Base-by-base conservation (phyloP, 2,113 vertebrate species). In the Sapajus apella region DNA sequence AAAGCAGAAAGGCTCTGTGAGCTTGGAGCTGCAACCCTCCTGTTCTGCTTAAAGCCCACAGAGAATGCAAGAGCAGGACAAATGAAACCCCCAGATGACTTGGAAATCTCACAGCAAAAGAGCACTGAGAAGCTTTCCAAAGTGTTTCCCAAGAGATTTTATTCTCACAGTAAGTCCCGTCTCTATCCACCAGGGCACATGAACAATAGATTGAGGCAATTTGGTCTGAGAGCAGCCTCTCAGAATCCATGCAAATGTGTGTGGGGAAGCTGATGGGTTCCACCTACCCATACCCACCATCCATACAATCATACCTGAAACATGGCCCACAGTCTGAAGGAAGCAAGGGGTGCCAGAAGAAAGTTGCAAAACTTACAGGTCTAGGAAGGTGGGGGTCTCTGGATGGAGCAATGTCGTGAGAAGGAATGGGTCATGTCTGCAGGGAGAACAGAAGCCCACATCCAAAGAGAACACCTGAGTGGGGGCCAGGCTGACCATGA, bases 321-420 rank as follows among this genome's bases (percentile, higher is more conserved):
- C 40, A 10, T 37, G 17, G n/a, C 30, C 61, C 20, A 7, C 5
- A 6, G 8, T 52, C 43, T 90, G 86, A 79, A 45, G 21, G 58
- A 80, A 20, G 14, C 3, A 68, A 68, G 23, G 4, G n/a, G 30
- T 64, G 61, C 27, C 4, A 16, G 25, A 32, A 75, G 45, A 66
- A 55, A 55, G n/a, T 32, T 43, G 50, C 45, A 76, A 45, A 87
- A 68, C 20, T 25, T 56, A 37, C 61, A 64, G 61, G 61, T 64
- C 27, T 64, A 30, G 27, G 21, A 61, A 61, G 23, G 61, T 64
- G 61, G 0, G 45, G 21, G 55, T 73, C 32, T 45, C 25, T 23
- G 52, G 61, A 2, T 40, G 16, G 20, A 11, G 50, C 18, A 0
- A 8, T 2, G 9, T 40, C 3, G 6, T 1, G 6, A 13, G 6